Evolutionary conservation across 2,113 vertebrate genomes (phyloP), one percentile per base, ranked within the genome.

Genomic region (Lasiurus cinereus): DNA sequence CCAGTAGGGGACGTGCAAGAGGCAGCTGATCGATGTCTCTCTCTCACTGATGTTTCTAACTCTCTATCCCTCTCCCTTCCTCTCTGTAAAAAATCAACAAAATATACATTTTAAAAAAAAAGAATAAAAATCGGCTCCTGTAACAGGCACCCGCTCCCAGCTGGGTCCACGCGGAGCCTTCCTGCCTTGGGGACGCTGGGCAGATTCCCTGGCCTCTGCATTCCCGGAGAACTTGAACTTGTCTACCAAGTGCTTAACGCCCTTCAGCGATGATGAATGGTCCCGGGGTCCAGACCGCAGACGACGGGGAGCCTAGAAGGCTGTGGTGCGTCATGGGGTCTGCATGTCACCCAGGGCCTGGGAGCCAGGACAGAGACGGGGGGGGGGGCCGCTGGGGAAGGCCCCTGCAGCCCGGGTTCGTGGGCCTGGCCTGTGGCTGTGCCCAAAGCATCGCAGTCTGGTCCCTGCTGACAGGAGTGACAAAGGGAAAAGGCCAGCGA

Each of bases 191-290:
- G 7, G 43, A 27, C 19, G 48, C 69, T 15, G 78, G 70, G 56
- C 56, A 43, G n/a, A n/a, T 73, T 54, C 93, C 48, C 70, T 74
- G 73, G 22, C 22, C 15, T 87, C 54, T 56, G 24, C 19, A 36
- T 80, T 96, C 82, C 80, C 83, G 80, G 91, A 80, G 33, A 77
- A 74, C 74, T 67, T 70, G 48, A 90, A 88, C 50, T n/a, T 69
- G 24, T 56, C 64, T 48, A 87, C 14, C 13, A 48, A 73, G 83
- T 16, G 2, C 64, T 69, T 69, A 31, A 48, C 29, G n/a, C 36
- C 90, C 48, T 90, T 48, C 12, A 43, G 73, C 2, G 1, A 52
- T 85, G 70, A 83, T 36, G 76, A 66, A 59, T 31, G 86, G 66
- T 43, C 29, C 7, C n/a, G 29, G 24, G 46, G 74, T 72, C 52